Base-by-base conservation (phyloP, 2,888 invertebrate genomes). In the Prenolepis imparis region DNA sequence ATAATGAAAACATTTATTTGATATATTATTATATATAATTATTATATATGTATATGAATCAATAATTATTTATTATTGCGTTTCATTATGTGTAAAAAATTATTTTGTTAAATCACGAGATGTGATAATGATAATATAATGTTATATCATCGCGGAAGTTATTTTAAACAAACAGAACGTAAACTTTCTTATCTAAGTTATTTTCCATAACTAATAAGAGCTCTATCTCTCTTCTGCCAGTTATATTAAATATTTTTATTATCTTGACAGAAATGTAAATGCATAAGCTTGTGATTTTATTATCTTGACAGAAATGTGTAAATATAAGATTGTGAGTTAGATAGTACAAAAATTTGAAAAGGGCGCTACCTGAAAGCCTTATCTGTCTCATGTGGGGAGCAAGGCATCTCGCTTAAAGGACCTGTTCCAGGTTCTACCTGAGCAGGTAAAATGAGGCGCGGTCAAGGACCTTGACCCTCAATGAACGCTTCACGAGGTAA, bases 401-500 rank as follows among this genome's bases (percentile, higher is more conserved):
- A 81, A 70, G 63, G 64, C 41, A 41, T 57, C 48, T 73, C 39
- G 52, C 32, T 55, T 68, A 78, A 86, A 85, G 84, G 78, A 89
- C 88, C 87, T 90, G 89, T 82, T 88, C 81, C 55, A 66, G 70
- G 68, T 55, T 84, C 88, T 87, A 89, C 88, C 85, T 84, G 87
- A 82, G 73, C 86, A 88, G 84, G 87, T 83, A 89, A 84, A 87
- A 81, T 86, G 83, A 70, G 83, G 72, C 68, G 80, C 86, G 85
- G 87, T 86, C 88, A 85, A 85, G 89, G 89, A 90, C 93, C 93
- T 93, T 93, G 93, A 93, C 92, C 93, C 90, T 91, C 89, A 91
- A 88, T 75, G 57, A 80, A 72, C 61, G 57, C 70, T 85, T 78
- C 82, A 74, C 75, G 77, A 82, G 70, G 61, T 66, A 64, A 78